Evolutionary conservation across 2,797 vertebrate genomes (phyloP), one percentile per base, ranked within the genome.

Genomic region (Cercopithecus mitis): DNA sequence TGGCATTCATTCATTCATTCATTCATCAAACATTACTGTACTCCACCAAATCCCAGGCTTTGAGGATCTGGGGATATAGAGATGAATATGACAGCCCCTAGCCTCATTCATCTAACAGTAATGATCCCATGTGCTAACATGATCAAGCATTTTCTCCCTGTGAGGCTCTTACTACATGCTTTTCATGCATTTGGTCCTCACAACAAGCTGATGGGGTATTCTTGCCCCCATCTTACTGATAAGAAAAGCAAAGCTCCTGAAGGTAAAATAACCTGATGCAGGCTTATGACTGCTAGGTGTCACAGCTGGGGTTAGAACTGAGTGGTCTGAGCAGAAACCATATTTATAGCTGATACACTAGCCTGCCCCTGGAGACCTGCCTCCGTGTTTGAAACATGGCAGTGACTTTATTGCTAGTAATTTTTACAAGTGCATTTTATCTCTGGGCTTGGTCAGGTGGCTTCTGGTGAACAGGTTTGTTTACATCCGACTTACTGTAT

Each of bases 381-480:
- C 36, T 67, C 64, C 14, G 1, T 33, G 13, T 83, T 72, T 75
- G 82, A 45, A 77, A 58, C 25, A 20, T 20, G 36, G 13, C 55
- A 27, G 55, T 84, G 88, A 93, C 52, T 85, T 85, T 85, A 92
- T 5, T 47, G 94, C 27, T 33, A 13, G 58, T 43, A 80, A 70
- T 55, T 92, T 88, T 90, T 27, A 93, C 90, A 58, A 72, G 90
- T 13, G 58, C 24, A 14, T 2, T 85, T 92, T 88, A 83, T 93
- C 89, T 73, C 58, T 75, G 93, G 92, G 80, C 64, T 76, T 73
- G 87, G 89, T 76, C 87, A 83, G 75, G 55, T 57, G 80, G 43
- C 88, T 73, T 92, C 88, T 12, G 81, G 77, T 33, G 73, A 36
- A 43, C 81, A 73, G 64, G 52, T 89, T 67, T 95, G 83, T 80